These are phyloP conservation scores for Hylia prasina DNA, from an alignment of 2,113 vertebrate genomes.

Conservation along the genomic window DNA sequence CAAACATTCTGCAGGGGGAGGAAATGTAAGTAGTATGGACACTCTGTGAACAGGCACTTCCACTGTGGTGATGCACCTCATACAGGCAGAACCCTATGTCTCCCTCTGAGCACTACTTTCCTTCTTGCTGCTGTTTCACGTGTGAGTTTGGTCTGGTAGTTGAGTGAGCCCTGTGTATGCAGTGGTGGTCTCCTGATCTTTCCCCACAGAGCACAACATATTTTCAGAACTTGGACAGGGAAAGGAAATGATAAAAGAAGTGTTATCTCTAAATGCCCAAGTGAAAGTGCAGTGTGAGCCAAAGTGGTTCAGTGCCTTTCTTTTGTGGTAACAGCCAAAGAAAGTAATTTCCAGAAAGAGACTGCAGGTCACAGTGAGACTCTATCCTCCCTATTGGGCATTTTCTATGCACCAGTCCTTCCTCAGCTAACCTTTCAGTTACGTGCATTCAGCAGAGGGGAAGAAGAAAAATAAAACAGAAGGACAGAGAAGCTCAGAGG, in stretches of 20 bases:
- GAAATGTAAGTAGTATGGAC: conserved; percentile 85
- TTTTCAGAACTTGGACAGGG: background rate
- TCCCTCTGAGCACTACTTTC: background rate
- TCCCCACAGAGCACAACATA: background rate
- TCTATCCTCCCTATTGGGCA: background rate
- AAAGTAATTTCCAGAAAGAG: background rate
- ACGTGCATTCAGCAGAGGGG: background rate
- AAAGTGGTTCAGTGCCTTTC: background rate
- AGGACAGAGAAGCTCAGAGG: background rate
- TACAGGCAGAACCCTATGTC: conserved; percentile 22
- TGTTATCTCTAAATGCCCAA: background rate
- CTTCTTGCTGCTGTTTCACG: background rate
- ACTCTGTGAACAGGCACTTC: conserved; percentile 19
- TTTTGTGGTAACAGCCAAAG: background rate
- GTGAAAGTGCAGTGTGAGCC: background rate
- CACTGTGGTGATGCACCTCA: background rate
- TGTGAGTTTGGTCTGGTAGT: background rate
- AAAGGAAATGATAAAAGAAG: background rate
- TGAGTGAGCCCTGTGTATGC: background rate
- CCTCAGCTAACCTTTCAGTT: background rate
- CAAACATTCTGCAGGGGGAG: conserved; percentile 84
- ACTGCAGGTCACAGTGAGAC: background rate
- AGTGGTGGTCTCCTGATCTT: conserved; percentile 11
- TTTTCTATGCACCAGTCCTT: background rate
- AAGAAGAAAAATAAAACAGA: background rate